A percentile compares a stretch with the other conserved stretches of the same genome.
phyloP scores from a whole-genome alignment of 2,113 vertebrate species.

The Stigmatopora argus region DNA sequence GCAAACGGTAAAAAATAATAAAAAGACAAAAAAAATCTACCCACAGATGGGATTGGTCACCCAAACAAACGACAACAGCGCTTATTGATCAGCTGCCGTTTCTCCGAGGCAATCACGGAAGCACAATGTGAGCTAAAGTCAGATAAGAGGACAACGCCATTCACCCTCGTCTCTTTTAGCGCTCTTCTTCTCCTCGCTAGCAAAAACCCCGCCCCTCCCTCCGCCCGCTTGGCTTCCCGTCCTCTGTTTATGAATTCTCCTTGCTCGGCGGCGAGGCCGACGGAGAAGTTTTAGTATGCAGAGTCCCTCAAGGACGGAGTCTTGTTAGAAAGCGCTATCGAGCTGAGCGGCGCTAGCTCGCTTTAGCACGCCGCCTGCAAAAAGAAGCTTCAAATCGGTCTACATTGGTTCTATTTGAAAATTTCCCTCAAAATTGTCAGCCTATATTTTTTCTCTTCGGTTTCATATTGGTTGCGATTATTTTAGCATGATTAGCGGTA shows the following conservation, averaged over 20 bases:
- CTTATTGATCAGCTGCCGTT: slow-evolving; percentile 57
- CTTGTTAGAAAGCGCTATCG: slow-evolving; percentile 71
- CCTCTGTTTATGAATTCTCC: slow-evolving; percentile 69
- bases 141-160: slow-evolving; percentile 55
- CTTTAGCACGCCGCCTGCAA: slow-evolving; percentile 32
- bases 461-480: slow-evolving; percentile 22
- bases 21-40: not conserved
- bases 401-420: no score
- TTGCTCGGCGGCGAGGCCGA: slow-evolving; percentile 53
- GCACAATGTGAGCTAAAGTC: slow-evolving; percentile 42
- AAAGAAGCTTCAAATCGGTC: no score
- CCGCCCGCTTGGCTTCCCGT: slow-evolving; percentile 29
- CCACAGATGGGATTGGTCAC: slow-evolving; percentile 16
- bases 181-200: slow-evolving; percentile 28
- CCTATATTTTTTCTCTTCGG: no score
- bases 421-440: no score
- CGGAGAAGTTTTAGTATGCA: slow-evolving; percentile 71
- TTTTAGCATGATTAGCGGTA: slow-evolving; percentile 50
- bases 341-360: slow-evolving; percentile 62
- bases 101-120: slow-evolving; percentile 36
- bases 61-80: slow-evolving; percentile 47
- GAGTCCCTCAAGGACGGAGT: slow-evolving; percentile 68
- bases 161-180: slow-evolving; percentile 45
- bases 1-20: no score
- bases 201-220: slow-evolving; percentile 64